These are phyloP conservation scores for Colletes collaris DNA, from an alignment of 2,888 invertebrate species.

Conservation along the genomic window DNA sequence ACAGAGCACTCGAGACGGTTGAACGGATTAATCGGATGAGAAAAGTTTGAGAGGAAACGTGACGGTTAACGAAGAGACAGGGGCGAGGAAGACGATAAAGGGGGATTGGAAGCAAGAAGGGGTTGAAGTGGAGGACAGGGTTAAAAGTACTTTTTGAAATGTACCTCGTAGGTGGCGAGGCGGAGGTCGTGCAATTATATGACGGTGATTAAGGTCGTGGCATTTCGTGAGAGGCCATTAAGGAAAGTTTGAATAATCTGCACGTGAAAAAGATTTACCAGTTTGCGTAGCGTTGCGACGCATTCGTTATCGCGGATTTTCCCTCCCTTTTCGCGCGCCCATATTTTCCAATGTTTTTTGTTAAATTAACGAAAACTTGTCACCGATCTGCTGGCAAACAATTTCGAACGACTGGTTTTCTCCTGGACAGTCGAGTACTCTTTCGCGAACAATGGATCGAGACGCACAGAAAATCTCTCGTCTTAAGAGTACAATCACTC, in stretches of 20 bases:
- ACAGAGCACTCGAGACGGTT: constrained; percentile 1
- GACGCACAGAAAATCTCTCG: too few species aligned
- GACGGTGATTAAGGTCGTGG: constrained; percentile 58
- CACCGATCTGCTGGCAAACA: too few species aligned
- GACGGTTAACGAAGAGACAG: constrained; percentile 3
- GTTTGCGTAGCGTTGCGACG: constrained; percentile 37
- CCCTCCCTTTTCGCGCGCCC: constrained; percentile 6
- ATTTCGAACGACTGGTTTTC: too few species aligned
- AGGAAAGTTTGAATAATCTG: constrained; percentile 60
- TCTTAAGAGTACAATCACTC: too few species aligned
- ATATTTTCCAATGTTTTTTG: too few species aligned
- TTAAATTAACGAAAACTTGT: too few species aligned
- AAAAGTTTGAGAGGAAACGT: constrained; percentile 24
- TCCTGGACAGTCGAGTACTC: too few species aligned
- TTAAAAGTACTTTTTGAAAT: constrained; percentile 40
- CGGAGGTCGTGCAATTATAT: constrained; percentile 57
- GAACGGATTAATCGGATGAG: constrained; percentile 21
- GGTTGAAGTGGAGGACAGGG: constrained; percentile 1
- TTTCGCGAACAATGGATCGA: too few species aligned
- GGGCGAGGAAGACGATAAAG: neutral
- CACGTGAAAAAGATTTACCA: constrained; percentile 45
- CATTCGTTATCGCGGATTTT: constrained; percentile 57
- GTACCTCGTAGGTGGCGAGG: constrained; percentile 22
- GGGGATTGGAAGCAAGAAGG: neutral
- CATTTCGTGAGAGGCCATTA: constrained; percentile 57